phyloP scores from a whole-genome alignment of 92 coral and sea anemone species.

The Paragorgia papillata region DNA sequence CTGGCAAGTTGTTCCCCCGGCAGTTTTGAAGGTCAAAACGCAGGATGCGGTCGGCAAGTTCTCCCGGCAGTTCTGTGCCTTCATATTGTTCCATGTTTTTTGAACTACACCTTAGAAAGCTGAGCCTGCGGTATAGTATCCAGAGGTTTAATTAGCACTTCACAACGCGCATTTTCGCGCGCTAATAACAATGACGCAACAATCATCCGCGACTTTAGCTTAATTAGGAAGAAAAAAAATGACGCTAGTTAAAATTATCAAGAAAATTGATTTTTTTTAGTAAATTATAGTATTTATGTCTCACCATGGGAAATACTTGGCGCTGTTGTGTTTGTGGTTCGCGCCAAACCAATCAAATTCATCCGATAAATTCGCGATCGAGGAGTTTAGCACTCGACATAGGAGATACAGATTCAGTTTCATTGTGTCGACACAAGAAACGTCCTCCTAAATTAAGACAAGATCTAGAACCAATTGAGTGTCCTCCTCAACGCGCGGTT shows the following conservation, averaged over 20 bases:
- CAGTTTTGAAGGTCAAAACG: too few relatives aligned
- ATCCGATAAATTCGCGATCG: constrained; percentile 21
- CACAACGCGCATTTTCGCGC: too few relatives aligned
- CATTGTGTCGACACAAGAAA: not conserved
- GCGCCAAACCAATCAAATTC: constrained; percentile 3
- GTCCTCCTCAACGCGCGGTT: not conserved
- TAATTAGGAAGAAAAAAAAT: not conserved
- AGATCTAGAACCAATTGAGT: too few relatives aligned
- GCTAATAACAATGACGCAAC: constrained; percentile 8
- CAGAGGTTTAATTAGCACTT: too few relatives aligned
- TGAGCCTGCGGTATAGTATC: too few relatives aligned
- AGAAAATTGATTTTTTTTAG: not conserved
- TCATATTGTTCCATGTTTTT: too few relatives aligned
- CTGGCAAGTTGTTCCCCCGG: too few relatives aligned
- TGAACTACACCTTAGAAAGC: too few relatives aligned
- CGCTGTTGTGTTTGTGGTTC: constrained; percentile 5
- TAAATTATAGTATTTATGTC: not conserved
- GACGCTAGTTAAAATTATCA: too few relatives aligned
- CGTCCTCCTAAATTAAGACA: too few relatives aligned
- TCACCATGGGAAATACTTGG: constrained; percentile 16
- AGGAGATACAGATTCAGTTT: not conserved
- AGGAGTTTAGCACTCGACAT: constrained; percentile 4
- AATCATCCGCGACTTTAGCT: not conserved
- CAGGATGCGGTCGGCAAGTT: too few relatives aligned
- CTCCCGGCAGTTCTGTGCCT: too few relatives aligned